These are phyloP conservation scores for Beaufortia kweichowensis DNA, from an alignment of 2,113 vertebrate genomes.

Conservation along the genomic window DNA sequence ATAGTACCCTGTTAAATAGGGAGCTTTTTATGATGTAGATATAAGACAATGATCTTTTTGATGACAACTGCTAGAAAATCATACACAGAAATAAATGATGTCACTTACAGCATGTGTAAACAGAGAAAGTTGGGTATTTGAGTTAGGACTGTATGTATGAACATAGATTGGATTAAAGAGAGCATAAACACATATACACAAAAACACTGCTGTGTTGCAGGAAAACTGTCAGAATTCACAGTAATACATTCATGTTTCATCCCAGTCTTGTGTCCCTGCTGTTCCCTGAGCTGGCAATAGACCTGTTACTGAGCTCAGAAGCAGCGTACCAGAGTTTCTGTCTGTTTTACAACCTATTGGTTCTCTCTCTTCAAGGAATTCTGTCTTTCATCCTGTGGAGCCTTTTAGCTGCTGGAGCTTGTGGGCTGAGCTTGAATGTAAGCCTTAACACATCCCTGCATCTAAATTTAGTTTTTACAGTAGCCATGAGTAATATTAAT, in stretches of 20 bases:
- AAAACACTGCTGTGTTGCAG: conserved; percentile 36
- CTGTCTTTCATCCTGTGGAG: conserved; percentile 55
- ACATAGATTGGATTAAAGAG: neutral
- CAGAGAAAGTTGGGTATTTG: neutral
- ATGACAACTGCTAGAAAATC: neutral
- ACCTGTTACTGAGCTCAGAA: conserved; percentile 56
- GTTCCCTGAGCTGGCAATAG: conserved; percentile 46
- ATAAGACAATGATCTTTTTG: too few relatives aligned
- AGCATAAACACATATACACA: neutral
- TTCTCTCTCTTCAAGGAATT: conserved; percentile 49
- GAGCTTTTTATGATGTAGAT: too few relatives aligned
- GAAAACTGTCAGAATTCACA: conserved; percentile 23
- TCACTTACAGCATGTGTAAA: neutral
- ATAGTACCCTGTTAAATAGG: too few relatives aligned
- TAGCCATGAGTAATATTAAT: conserved; percentile 53
- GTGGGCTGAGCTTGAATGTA: conserved; percentile 22
- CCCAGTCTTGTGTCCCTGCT: conserved; percentile 31
- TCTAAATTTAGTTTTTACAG: conserved; percentile 46
- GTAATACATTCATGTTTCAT: conserved; percentile 18
- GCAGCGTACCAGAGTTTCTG: conserved; percentile 50
- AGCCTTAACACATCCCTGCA: conserved; percentile 27
- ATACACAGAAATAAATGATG: neutral
- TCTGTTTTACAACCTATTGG: conserved; percentile 54
- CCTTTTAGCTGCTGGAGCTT: conserved; percentile 44
- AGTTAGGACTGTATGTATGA: neutral